Base-by-base conservation (phyloP, 2,888 invertebrate species). In the Augochlorella aurata region DNA sequence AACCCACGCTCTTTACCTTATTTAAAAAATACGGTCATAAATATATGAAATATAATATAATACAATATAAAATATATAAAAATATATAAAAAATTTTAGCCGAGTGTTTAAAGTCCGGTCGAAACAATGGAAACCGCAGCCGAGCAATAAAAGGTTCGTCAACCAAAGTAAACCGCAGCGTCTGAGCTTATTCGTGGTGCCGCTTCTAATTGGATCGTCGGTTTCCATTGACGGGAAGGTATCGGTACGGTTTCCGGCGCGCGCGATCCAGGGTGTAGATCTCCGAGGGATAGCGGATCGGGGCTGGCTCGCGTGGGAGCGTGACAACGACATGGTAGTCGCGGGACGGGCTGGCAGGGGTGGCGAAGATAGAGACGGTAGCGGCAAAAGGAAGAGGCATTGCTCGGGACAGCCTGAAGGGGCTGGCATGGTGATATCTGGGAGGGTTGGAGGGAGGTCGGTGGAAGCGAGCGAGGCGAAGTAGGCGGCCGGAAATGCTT, bases 401-500 rank as follows among this genome's bases (percentile, higher is more conserved):
- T 63, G 38, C 63, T 29, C 63, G 63, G 63, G 38, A 18, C 38
- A 58, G 58, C 58, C 16, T 24, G 58, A 58, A 29, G 58, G 24
- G 58, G 58, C 14, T 14, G 7, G 5, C 38, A 5, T 4, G 38
- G 38, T 2, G 38, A 38, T 38, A 38, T 38, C 38, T 38, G 38
- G 38, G 58, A 58, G 24, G 58, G 16, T 58, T 21, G 58, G 24
- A 29, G 58, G 16, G 58, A 10, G 21, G 21, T 24, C 16, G 47
- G 38, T 7, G 21, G 49, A 54, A 66, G 24, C 63, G 50, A 16
- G 18, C 24, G 61, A 38, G 72, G 78, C 38, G 63, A 63, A 76
- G 72, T 74, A 61, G 72, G 72, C 73, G 72, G 71, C 47, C 66
- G 83, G 78, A 78, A 82, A 74, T 70, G 75, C 68, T 77, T 10